These are phyloP conservation scores for Leptarthrus brevirostris DNA, from an alignment of 2,888 invertebrate species.

Conservation along the genomic window DNA sequence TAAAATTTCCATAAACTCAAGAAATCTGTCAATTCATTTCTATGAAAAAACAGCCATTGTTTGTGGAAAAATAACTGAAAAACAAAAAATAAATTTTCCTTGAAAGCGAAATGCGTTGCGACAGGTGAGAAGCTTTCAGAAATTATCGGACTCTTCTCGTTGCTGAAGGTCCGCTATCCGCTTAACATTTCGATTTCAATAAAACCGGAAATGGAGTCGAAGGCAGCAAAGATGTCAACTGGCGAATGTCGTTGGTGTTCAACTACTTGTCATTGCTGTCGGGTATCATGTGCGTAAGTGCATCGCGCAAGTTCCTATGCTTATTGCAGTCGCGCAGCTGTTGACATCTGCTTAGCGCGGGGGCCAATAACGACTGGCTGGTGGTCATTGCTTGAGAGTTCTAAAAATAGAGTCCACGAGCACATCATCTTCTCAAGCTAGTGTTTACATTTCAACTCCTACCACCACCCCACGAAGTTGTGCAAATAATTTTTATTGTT, in stretches of 20 bases:
- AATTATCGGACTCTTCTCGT: no score
- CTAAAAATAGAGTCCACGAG: neutral
- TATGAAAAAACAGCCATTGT: no score
- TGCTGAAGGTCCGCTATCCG: neutral
- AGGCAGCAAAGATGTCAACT: neutral
- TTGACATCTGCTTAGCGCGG: conserved; percentile 13
- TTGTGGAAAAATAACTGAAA: no score
- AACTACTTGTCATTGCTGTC: neutral
- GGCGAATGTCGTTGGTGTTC: neutral
- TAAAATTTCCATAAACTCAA: no score
- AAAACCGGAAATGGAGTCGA: conserved; percentile 6
- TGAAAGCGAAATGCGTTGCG: conserved; percentile 1
- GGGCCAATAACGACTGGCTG: neutral
- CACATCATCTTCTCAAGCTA: neutral
- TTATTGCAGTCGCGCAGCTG: neutral
- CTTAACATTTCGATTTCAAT: conserved; percentile 11
- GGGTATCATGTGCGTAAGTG: neutral
- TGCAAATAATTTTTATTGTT: neutral
- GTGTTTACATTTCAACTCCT: no score
- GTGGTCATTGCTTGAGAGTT: neutral
- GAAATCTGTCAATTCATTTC: no score
- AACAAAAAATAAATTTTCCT: neutral
- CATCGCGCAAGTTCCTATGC: neutral
- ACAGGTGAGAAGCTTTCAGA: conserved; percentile 5
- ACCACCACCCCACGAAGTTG: neutral